Percentiles rank a stretch among this genome's conserved stretches.
These are phyloP conservation scores for Pavo muticus DNA, from an alignment of 2,113 vertebrate genomes.

Conservation along the genomic window DNA sequence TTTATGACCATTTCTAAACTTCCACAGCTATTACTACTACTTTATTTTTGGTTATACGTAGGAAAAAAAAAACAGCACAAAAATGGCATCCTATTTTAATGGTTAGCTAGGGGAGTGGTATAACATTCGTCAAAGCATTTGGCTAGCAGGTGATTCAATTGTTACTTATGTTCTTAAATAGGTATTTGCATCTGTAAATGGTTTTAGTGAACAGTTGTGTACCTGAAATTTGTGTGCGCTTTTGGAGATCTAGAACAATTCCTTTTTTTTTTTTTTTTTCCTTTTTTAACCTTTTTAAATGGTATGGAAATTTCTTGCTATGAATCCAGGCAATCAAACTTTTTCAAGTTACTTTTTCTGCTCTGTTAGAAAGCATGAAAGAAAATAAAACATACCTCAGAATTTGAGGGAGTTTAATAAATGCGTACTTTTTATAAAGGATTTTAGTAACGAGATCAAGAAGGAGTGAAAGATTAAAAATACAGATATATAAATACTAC, in stretches of 20 bases:
- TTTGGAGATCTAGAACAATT: neutral
- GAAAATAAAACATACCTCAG: neutral
- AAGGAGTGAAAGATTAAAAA: neutral
- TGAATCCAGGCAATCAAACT: neutral
- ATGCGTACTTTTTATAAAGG: neutral
- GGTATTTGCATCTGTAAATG: neutral
- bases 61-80: neutral
- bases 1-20: neutral
- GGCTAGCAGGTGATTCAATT: neutral
- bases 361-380: neutral
- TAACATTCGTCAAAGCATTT: neutral
- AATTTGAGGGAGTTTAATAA: neutral
- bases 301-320: neutral
- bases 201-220: neutral
- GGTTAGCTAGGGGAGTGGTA: neutral
- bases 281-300: neutral
- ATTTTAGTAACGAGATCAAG: neutral
- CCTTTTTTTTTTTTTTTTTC: neutral
- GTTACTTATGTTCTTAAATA: neutral
- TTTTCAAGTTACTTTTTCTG: neutral
- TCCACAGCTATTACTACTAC: neutral
- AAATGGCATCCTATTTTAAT: fast-evolving
- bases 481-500: neutral
- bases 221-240: neutral
- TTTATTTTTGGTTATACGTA: neutral